These are phyloP conservation scores for Sinella curviseta DNA, from an alignment of 1,140 invertebrate genomes.

Conservation along the genomic window DNA sequence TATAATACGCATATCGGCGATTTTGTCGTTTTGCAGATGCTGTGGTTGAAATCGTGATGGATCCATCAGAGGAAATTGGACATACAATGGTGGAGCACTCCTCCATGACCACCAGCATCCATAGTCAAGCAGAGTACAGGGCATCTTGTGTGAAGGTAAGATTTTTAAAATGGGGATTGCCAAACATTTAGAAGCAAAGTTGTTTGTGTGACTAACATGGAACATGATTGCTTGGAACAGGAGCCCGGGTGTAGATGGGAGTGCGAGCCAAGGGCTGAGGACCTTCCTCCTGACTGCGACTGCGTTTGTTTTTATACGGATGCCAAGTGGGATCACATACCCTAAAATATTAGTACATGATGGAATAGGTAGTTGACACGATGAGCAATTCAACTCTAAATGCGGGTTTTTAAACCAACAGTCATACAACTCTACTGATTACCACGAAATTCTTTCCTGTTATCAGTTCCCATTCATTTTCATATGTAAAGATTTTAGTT, in stretches of 20 bases:
- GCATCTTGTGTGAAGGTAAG: slow-evolving; percentile 49
- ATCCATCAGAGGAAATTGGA: slow-evolving; percentile 42
- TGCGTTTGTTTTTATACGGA: slow-evolving; percentile 49
- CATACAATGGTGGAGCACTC: slow-evolving; percentile 46
- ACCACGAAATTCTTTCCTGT: too few relatives aligned
- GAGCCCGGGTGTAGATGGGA: slow-evolving; percentile 49
- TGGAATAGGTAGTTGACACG: too few relatives aligned
- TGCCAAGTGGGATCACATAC: slow-evolving; percentile 49
- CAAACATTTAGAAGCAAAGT: too few relatives aligned
- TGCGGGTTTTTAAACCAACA: too few relatives aligned
- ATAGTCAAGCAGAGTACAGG: slow-evolving; percentile 48
- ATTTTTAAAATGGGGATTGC: too few relatives aligned
- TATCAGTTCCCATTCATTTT: too few relatives aligned
- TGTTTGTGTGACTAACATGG: too few relatives aligned
- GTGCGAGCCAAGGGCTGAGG: slow-evolving; percentile 49
- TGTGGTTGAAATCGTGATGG: slow-evolving; percentile 48
- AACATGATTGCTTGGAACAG: too few relatives aligned
- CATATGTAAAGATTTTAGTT: too few relatives aligned
- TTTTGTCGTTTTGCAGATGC: slow-evolving; percentile 36
- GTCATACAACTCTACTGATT: too few relatives aligned
- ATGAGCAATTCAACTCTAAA: too few relatives aligned
- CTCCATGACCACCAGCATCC: slow-evolving; percentile 47
- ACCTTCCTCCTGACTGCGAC: slow-evolving; percentile 47
- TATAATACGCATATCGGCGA: background rate
- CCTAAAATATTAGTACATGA: too few relatives aligned